Conservation (phyloP, 2,113 vertebrate species). For the Amphiprion ocellaris region DNA sequence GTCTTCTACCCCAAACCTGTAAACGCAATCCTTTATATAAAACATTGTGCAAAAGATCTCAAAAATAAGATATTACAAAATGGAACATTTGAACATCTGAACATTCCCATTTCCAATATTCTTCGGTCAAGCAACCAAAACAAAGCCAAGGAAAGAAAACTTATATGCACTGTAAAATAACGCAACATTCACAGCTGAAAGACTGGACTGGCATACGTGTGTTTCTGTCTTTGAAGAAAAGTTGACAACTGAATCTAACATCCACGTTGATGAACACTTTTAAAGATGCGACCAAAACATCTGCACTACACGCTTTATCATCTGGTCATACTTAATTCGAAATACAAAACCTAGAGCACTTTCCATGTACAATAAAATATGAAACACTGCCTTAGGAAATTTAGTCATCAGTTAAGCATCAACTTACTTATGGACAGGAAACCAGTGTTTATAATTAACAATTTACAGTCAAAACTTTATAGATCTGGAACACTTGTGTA, state of each 20-base stretch:
- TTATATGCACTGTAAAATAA: slow-evolving; percentile 20
- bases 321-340: slow-evolving; percentile 54
- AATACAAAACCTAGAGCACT: slow-evolving; percentile 65
- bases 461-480: slow-evolving; percentile 22
- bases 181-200: slow-evolving; percentile 25
- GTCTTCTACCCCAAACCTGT: slow-evolving; percentile 60
- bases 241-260: slow-evolving; percentile 33
- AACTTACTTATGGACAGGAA: slow-evolving; percentile 13
- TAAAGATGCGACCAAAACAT: slow-evolving; percentile 58
- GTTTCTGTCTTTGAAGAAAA: slow-evolving; percentile 13
- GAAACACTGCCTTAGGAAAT: slow-evolving; percentile 28
- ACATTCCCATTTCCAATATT: slow-evolving; percentile 74
- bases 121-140: slow-evolving; percentile 52
- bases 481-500: background rate
- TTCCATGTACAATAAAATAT: slow-evolving; percentile 60
- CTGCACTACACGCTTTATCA: slow-evolving; percentile 58
- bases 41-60: slow-evolving; percentile 74
- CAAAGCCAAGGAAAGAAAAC: slow-evolving; percentile 17
- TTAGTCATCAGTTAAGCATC: slow-evolving; percentile 30
- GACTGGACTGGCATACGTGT: slow-evolving; percentile 16
- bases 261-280: slow-evolving; percentile 48
- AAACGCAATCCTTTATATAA: slow-evolving; percentile 64
- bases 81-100: slow-evolving; percentile 56
- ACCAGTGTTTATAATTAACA: slow-evolving; percentile 38
- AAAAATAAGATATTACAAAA: slow-evolving; percentile 59